Evolutionary conservation across 2,888 invertebrate genomes (phyloP).

Genomic region (Eurytoma californica): DNA sequence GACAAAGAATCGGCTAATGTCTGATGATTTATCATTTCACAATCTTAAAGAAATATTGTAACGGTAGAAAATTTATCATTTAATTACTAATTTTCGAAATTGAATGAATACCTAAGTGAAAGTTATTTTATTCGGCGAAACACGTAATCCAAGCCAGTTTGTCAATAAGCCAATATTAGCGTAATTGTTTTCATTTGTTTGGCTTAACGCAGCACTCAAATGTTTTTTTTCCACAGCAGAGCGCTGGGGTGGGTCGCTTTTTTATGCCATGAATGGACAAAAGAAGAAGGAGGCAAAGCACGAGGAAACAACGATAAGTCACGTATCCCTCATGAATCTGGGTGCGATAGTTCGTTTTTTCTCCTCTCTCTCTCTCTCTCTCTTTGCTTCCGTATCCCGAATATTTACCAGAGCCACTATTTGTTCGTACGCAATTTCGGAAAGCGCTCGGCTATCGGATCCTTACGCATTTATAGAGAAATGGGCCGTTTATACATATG

Average conservation of each 20-base stretch:
- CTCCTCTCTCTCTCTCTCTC: not conserved
- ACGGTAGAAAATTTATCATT: not conserved
- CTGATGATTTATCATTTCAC: slow-evolving; percentile 27
- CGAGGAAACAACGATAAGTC: slow-evolving; percentile 46
- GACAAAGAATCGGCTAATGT: slow-evolving; percentile 30
- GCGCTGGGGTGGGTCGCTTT: slow-evolving; percentile 22
- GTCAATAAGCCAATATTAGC: slow-evolving; percentile 46
- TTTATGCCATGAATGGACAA: slow-evolving; percentile 24
- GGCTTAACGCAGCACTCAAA: slow-evolving; percentile 45
- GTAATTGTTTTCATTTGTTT: slow-evolving; percentile 56
- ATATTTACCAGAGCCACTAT: slow-evolving; percentile 39
- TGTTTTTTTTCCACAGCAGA: slow-evolving; percentile 33
- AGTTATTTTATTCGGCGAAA: not conserved
- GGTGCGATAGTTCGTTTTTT: not conserved
- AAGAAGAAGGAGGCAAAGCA: slow-evolving; percentile 9
- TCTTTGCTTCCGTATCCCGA: not conserved
- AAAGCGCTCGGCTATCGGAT: slow-evolving; percentile 29
- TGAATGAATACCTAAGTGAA: not conserved
- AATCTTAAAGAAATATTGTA: not conserved
- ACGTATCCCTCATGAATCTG: slow-evolving; percentile 37
- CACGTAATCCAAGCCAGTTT: not conserved
- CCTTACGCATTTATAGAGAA: slow-evolving; percentile 14
- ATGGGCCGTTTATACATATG: not conserved
- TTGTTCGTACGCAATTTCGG: slow-evolving; percentile 40
- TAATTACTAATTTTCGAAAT: not conserved